A percentile compares a stretch with the other conserved stretches of the same genome.
These are phyloP conservation scores for Onychomys arenicola DNA, from an alignment of 2,797 vertebrate species.

Conservation along the genomic window DNA sequence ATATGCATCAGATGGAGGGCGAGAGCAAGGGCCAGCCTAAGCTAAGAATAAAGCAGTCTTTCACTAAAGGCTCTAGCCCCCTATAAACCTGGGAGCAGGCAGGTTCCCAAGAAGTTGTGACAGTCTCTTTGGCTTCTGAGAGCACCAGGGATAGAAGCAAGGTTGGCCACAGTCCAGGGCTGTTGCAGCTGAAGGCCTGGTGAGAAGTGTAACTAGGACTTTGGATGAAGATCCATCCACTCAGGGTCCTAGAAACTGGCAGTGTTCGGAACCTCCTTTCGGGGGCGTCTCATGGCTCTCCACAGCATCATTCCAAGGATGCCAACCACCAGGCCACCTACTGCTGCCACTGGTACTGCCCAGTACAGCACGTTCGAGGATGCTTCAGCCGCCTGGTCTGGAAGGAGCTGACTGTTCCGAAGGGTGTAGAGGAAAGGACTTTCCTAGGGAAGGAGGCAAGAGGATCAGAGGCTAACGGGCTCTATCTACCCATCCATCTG, in stretches of 20 bases:
- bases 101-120: not conserved
- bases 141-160: not conserved
- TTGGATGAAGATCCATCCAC: not conserved
- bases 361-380: slow-evolving; percentile 86
- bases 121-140: not conserved
- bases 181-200: not conserved
- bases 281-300: slow-evolving; percentile 65
- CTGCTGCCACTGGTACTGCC: slow-evolving; percentile 88
- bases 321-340: slow-evolving; percentile 87
- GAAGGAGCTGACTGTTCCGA: slow-evolving; percentile 88
- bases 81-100: not conserved
- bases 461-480: not conserved
- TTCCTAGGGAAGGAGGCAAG: slow-evolving; percentile 87
- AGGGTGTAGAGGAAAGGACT: slow-evolving; percentile 93
- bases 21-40: not conserved
- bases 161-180: not conserved
- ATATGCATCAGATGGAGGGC: accelerated
- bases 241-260: slow-evolving; percentile 81
- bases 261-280: not conserved
- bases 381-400: slow-evolving; percentile 25
- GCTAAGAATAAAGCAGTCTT: not conserved
- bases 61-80: slow-evolving; percentile 12
- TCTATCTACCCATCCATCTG: not conserved
- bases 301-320: slow-evolving; percentile 85
- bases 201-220: not conserved